Evolutionary conservation across 2,797 vertebrate genomes (phyloP).

Genomic region (Pseudochirops cupreus): DNA sequence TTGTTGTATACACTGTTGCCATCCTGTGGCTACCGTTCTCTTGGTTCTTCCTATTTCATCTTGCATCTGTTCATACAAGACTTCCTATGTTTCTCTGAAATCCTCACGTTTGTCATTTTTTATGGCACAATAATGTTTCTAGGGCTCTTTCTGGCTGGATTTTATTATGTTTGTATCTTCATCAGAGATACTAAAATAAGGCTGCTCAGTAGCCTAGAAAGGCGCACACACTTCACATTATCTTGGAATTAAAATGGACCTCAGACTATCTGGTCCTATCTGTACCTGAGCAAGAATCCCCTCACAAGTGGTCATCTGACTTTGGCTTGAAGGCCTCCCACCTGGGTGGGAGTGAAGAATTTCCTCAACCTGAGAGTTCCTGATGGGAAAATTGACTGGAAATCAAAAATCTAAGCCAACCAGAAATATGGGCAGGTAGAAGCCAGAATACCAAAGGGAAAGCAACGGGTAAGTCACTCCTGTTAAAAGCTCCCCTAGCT

Average conservation of each 20-base stretch:
- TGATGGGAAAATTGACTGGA: background rate
- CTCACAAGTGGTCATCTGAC: background rate
- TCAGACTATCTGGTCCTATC: background rate
- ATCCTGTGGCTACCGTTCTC: background rate
- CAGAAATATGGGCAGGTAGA: background rate
- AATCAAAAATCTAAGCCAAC: background rate
- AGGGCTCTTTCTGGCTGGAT: background rate
- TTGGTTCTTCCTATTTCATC: background rate
- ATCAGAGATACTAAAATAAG: background rate
- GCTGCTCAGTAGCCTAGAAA: background rate
- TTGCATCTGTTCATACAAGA: background rate
- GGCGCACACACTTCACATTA: background rate
- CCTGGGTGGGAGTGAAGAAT: background rate
- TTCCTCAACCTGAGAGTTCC: background rate
- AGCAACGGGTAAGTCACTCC: background rate
- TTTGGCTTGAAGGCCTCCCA: background rate
- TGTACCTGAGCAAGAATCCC: background rate
- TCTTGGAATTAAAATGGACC: background rate
- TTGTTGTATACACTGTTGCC: background rate
- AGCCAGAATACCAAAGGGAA: background rate
- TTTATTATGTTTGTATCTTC: background rate
- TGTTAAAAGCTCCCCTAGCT: background rate
- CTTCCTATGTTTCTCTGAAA: background rate
- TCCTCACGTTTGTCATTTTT: background rate
- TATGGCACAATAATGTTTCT: background rate